Conservation (phyloP, 2,113 vertebrate species). For the Meriones unguiculatus region DNA sequence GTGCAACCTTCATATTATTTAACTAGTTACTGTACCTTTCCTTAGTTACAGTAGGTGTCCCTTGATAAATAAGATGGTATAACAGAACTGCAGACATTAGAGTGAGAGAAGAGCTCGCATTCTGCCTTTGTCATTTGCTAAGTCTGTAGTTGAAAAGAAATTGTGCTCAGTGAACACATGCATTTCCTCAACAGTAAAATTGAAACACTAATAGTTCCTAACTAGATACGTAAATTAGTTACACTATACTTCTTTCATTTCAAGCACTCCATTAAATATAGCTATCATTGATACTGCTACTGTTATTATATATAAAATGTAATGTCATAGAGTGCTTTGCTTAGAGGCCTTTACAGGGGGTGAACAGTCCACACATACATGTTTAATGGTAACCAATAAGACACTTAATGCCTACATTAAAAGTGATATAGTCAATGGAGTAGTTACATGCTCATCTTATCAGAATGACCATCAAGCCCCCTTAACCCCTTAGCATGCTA, state of each 20-base stretch:
- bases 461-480: neutral
- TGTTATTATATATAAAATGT: neutral
- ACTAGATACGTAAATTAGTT: neutral
- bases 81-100: neutral
- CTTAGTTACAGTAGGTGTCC: neutral
- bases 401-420: neutral
- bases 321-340: neutral
- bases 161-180: neutral
- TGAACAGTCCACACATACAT: neutral
- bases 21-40: neutral
- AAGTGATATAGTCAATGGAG: neutral
- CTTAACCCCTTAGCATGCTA: conserved; percentile 14
- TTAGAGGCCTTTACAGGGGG: neutral
- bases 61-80: neutral
- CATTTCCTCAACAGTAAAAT: conserved; percentile 7
- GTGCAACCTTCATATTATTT: neutral
- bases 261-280: conserved; percentile 3
- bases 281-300: neutral
- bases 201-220: neutral
- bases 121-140: conserved; percentile 12
- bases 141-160: neutral
- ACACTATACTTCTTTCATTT: neutral
- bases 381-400: neutral
- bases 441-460: neutral
- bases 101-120: neutral